Evolutionary conservation across 2,888 invertebrate species (phyloP).

Genomic region (Andrena bucephala): DNA sequence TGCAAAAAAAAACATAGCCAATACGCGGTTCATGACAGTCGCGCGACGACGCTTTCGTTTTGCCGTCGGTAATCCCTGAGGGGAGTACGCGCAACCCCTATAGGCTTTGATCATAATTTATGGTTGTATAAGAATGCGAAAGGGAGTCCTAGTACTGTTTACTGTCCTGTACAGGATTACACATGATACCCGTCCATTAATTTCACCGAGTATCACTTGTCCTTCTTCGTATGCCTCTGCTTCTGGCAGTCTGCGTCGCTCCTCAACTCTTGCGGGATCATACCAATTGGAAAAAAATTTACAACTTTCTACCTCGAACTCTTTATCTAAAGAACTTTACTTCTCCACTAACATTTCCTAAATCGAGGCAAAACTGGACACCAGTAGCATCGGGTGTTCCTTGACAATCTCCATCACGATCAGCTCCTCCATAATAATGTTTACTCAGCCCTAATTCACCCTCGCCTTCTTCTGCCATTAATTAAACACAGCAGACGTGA

Average conservation of each 20-base stretch:
- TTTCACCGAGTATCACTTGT: constrained; percentile 69
- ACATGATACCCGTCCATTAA: constrained; percentile 77
- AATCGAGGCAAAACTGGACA: not conserved
- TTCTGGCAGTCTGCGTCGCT: constrained; percentile 9
- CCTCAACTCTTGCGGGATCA: not conserved
- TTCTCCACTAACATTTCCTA: not conserved
- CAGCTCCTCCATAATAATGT: not conserved
- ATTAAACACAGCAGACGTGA: constrained; percentile 18
- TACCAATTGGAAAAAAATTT: too few species aligned
- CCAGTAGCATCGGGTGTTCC: not conserved
- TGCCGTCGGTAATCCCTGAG: constrained; percentile 71
- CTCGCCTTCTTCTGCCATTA: not conserved
- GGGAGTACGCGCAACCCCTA: constrained; percentile 72
- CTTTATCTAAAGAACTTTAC: too few species aligned
- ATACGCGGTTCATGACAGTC: constrained; percentile 51
- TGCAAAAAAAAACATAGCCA: constrained; percentile 66
- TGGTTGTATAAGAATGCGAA: constrained; percentile 83
- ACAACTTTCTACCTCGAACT: too few species aligned
- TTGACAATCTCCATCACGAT: not conserved
- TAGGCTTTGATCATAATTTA: constrained; percentile 82
- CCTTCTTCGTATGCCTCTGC: constrained; percentile 29
- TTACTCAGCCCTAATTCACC: not conserved
- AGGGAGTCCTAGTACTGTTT: constrained; percentile 79
- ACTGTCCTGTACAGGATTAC: constrained; percentile 79
- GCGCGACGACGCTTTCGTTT: constrained; percentile 53